Conservation (phyloP, 2,888 invertebrate species). For the Agrochola macilenta region DNA sequence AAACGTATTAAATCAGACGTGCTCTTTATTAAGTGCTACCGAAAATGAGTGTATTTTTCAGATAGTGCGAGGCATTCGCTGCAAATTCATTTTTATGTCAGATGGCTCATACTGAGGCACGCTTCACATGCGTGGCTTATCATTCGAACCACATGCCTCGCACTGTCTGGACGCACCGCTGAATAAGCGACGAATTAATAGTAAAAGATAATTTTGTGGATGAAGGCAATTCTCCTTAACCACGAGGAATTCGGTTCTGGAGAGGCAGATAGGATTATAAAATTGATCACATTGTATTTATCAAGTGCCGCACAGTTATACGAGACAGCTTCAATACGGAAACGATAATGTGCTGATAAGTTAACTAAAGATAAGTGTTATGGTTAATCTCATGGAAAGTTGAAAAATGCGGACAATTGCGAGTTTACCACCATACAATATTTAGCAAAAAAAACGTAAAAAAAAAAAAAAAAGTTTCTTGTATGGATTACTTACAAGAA, state of each 20-base stretch:
- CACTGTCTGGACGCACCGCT: no score
- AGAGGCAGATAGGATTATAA: background rate
- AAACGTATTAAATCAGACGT: background rate
- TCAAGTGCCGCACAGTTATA: constrained; percentile 33
- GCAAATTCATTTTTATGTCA: background rate
- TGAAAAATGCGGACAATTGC: background rate
- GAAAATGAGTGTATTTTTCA: background rate
- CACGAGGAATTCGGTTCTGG: background rate
- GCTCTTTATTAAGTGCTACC: background rate
- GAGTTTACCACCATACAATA: no score
- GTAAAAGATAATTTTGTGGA: background rate
- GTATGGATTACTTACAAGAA: no score
- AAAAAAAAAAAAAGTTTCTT: no score
- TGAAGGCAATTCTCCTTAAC: background rate
- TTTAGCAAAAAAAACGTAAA: no score
- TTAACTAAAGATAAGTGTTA: constrained; percentile 15
- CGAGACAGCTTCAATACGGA: constrained; percentile 27
- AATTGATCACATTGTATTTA: constrained; percentile 22
- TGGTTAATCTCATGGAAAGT: constrained; percentile 18
- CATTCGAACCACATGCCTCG: background rate
- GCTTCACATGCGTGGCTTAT: background rate
- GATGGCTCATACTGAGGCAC: background rate
- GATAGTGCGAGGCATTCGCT: background rate
- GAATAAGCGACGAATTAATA: background rate
- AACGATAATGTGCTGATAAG: constrained; percentile 53